Evolutionary conservation across 2,113 vertebrate genomes (phyloP).

Genomic region (Ceyx melanurus): DNA sequence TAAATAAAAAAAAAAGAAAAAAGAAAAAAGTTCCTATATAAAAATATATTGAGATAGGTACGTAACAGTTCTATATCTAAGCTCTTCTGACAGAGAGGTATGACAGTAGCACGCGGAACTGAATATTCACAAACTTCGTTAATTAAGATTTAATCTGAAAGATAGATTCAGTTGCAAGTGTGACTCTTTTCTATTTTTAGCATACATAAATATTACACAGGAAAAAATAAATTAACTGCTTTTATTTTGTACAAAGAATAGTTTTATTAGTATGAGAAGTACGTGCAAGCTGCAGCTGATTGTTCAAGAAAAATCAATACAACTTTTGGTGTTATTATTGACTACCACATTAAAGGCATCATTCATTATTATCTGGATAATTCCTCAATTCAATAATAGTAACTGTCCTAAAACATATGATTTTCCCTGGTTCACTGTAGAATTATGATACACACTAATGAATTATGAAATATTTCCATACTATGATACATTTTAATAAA

Average conservation of each 20-base stretch:
- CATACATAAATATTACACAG: conserved; percentile 3
- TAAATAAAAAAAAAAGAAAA: neutral
- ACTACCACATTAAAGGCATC: conserved; percentile 31
- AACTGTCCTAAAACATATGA: neutral
- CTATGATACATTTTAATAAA: conserved; percentile 1
- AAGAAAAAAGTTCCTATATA: neutral
- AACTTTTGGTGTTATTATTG: conserved; percentile 62
- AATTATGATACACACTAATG: conserved; percentile 9
- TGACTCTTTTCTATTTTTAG: conserved; percentile 25
- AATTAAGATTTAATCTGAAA: conserved; percentile 54
- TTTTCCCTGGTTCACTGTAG: neutral
- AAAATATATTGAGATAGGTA: neutral
- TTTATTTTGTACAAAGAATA: conserved; percentile 6
- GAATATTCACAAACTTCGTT: neutral
- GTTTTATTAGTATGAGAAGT: conserved; percentile 33
- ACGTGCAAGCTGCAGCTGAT: neutral
- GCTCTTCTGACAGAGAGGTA: neutral
- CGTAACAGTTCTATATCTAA: neutral
- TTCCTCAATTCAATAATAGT: conserved; percentile 42
- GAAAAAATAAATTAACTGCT: neutral
- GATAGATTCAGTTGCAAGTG: conserved; percentile 27
- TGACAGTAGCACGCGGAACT: neutral
- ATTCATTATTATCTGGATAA: conserved; percentile 35
- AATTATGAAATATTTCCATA: conserved; percentile 9
- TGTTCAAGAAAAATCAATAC: conserved; percentile 67